Base-by-base conservation (phyloP, 2,113 vertebrate genomes). In the Phycodurus eques region DNA sequence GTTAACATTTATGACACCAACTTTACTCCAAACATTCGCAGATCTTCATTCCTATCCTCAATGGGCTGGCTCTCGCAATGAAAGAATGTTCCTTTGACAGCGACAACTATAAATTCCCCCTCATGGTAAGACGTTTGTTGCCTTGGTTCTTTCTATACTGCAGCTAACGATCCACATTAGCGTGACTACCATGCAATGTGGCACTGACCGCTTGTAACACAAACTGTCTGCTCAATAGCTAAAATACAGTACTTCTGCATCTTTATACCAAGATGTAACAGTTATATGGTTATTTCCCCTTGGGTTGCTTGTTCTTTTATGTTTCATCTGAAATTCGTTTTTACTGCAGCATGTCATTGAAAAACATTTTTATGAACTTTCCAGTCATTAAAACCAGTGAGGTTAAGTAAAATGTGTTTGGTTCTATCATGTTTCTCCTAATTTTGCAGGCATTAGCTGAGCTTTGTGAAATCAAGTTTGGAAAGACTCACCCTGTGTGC, bases 381-480 rank as follows among this genome's bases (percentile, higher is more conserved):
- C 7, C 35, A 27, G n/a, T 53, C 19, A 65, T 35, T 8, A 8
- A 57, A 74, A 46, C 0, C 20, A 22, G 5, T 27, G 14, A 56
- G 8, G 67, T 62, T 56, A 2, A 31, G 49, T 3, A 42, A 39
- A 44, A 46, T 19, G 14, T 31, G 60, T 42, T 33, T 73, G 14
- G 85, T 69, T 67, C 12, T 14, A 47, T 66, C 19, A 64, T 44
- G 39, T 27, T 66, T 66, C 22, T 79, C 71, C 42, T 81, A 79
- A 84, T 68, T 78, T 90, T 90, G 3, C 83, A 99, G 98, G 98
- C 98, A 87, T 92, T 99, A 91, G 94, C 95, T 46, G 98, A 99
- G 83, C 94, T 99, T 66, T 99, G 96, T 93, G 98, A 99, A 93
- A 98, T 99, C 81, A 99, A 99, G 88, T 98, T 96, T 72, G 98